These are phyloP conservation scores for Asteroscopus sphinx DNA, from an alignment of 2,888 invertebrate species.

Conservation along the genomic window DNA sequence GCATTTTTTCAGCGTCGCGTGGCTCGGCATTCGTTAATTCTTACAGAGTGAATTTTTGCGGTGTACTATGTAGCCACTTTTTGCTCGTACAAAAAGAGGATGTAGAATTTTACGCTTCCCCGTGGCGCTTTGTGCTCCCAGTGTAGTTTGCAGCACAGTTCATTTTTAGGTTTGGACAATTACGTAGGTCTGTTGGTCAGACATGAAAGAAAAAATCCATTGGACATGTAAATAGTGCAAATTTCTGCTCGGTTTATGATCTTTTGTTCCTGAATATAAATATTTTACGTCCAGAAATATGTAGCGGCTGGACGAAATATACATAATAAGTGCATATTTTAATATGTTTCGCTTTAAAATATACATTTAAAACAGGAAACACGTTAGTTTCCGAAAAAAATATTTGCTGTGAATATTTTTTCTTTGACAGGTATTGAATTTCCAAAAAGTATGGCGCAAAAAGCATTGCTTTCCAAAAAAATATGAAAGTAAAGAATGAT, in stretches of 20 bases:
- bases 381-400: neutral
- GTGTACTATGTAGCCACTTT: slow-evolving; percentile 50
- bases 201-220: slow-evolving; percentile 44
- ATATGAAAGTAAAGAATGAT: neutral
- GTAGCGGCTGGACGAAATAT: neutral
- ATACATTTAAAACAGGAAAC: neutral
- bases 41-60: slow-evolving; percentile 58
- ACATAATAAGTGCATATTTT: neutral
- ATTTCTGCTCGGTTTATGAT: slow-evolving; percentile 21
- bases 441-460: neutral
- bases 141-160: slow-evolving; percentile 47
- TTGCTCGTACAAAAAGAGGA: slow-evolving; percentile 49
- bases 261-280: slow-evolving; percentile 25
- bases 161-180: slow-evolving; percentile 54
- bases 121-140: slow-evolving; percentile 44
- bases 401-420: neutral
- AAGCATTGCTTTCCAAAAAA: slow-evolving; percentile 4
- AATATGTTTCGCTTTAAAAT: neutral
- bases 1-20: slow-evolving; percentile 34
- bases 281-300: slow-evolving; percentile 18
- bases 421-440: neutral
- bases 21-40: slow-evolving; percentile 56
- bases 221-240: slow-evolving; percentile 43
- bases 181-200: slow-evolving; percentile 42
- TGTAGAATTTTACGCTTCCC: slow-evolving; percentile 45